Evolutionary conservation across 1,140 invertebrate genomes (phyloP).

Genomic region (Whitmania pigra): DNA sequence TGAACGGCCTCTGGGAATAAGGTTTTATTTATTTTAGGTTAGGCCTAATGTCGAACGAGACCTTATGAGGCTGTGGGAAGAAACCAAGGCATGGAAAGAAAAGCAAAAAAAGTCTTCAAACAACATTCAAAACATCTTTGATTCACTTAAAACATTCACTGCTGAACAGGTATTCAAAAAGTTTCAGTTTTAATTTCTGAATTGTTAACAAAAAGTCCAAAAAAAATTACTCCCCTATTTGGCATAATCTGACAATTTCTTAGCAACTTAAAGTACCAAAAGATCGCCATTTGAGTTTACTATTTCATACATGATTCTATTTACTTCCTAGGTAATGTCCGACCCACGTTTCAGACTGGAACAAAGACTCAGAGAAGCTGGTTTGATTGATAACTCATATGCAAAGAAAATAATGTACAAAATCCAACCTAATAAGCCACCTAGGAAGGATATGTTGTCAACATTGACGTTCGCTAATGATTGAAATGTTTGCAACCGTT

Average conservation of each 20-base stretch:
- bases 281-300: too few species aligned
- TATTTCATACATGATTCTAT: background rate
- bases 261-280: too few species aligned
- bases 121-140: slow-evolving; percentile 34
- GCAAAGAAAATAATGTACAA: slow-evolving; percentile 32
- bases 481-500: too few species aligned
- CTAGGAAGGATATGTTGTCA: slow-evolving; percentile 33
- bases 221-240: too few species aligned
- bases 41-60: slow-evolving; percentile 36
- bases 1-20: too few species aligned
- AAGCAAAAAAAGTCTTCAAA: slow-evolving; percentile 28
- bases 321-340: slow-evolving; percentile 32
- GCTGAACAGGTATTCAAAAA: slow-evolving; percentile 32
- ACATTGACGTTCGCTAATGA: background rate
- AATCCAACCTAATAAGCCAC: slow-evolving; percentile 31
- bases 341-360: slow-evolving; percentile 38
- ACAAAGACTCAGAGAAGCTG: slow-evolving; percentile 34
- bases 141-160: slow-evolving; percentile 35
- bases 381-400: slow-evolving; percentile 35
- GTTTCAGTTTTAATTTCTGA: background rate
- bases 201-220: too few species aligned
- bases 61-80: slow-evolving; percentile 31
- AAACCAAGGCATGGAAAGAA: slow-evolving; percentile 36
- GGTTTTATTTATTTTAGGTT: slow-evolving; percentile 28
- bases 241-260: too few species aligned